phyloP scores from a whole-genome alignment of 2,113 vertebrate species.

The Paradisaea rubra region DNA sequence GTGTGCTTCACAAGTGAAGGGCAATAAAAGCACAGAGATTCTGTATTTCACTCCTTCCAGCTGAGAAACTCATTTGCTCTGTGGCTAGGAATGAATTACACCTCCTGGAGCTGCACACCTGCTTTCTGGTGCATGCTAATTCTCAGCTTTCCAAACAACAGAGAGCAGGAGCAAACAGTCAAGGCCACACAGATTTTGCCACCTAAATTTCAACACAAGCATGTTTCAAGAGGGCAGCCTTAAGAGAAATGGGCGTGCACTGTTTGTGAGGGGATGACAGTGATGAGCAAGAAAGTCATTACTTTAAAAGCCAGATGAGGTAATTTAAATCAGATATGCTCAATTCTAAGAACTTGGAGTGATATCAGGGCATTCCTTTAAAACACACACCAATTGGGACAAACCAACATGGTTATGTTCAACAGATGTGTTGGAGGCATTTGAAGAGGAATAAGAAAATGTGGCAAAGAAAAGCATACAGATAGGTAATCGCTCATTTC shows the following conservation, averaged over 20 bases:
- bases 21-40: background rate
- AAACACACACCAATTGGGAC: background rate
- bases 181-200: background rate
- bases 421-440: background rate
- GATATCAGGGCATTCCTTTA: background rate
- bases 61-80: slow-evolving; percentile 33
- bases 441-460: background rate
- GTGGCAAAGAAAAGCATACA: background rate
- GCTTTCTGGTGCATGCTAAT: background rate
- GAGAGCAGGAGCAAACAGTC: background rate
- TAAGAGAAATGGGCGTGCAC: background rate
- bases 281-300: background rate
- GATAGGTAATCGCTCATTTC: background rate
- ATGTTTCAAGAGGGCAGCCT: background rate
- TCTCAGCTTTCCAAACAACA: background rate
- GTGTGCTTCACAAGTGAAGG: background rate
- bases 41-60: slow-evolving; percentile 1
- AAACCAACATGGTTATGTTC: background rate
- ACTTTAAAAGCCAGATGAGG: background rate
- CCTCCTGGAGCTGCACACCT: slow-evolving; percentile 17
- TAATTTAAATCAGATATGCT: background rate
- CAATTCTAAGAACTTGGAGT: background rate
- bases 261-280: background rate
- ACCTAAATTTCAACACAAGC: background rate
- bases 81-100: background rate